phyloP scores from a whole-genome alignment of 2,888 invertebrate genomes.

The Tineola bisselliella region DNA sequence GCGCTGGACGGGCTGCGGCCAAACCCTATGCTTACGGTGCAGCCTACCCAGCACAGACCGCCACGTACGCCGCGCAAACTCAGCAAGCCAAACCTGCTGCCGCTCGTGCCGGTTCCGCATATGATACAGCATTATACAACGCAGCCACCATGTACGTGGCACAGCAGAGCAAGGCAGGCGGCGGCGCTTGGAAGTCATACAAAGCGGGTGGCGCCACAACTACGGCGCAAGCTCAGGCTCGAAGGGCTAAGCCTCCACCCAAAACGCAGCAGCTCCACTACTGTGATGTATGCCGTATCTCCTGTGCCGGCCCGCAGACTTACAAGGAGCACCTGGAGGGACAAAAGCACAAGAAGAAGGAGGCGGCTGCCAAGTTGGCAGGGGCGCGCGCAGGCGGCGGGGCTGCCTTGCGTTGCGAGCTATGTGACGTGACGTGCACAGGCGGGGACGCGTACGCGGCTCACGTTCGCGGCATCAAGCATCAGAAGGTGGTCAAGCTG shows the following conservation, averaged over 20 bases:
- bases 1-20: neutral
- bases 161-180: constrained; percentile 72
- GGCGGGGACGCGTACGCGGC: constrained; percentile 98
- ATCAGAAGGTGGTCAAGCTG: constrained; percentile 96
- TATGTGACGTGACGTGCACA: constrained; percentile 98
- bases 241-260: constrained; percentile 82
- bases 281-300: constrained; percentile 99
- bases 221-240: constrained; percentile 48
- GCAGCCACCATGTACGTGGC: constrained; percentile 96
- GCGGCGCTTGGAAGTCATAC: constrained; percentile 27
- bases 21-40: constrained; percentile 40
- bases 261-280: constrained; percentile 95
- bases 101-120: constrained; percentile 79
- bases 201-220: constrained; percentile 50
- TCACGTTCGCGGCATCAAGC: constrained; percentile 97
- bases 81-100: constrained; percentile 31
- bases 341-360: constrained; percentile 99
- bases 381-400: constrained; percentile 52
- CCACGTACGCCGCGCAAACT: constrained; percentile 25
- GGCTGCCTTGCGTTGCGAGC: constrained; percentile 85
- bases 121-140: constrained; percentile 95
- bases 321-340: constrained; percentile 91
- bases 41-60: constrained; percentile 46
- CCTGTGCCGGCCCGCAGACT: constrained; percentile 91
- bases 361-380: constrained; percentile 75